Percentiles rank a stretch among this genome's conserved stretches.
Conservation (phyloP, 2,888 invertebrate genomes). For the Dione juno region DNA sequence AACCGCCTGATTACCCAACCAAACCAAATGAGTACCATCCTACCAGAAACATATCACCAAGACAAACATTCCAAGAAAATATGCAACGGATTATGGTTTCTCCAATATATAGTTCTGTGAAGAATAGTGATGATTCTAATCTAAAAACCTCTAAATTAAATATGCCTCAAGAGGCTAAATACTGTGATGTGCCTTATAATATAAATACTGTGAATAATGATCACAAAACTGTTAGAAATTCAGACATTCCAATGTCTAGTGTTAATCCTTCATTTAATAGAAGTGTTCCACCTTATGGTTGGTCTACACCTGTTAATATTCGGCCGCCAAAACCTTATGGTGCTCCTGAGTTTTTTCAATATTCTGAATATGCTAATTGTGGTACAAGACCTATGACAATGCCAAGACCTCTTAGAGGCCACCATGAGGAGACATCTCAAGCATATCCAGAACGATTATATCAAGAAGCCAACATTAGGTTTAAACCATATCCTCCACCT, state of each 20-base stretch:
- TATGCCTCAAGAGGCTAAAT: constrained; percentile 68
- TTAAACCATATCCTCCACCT: constrained; percentile 72
- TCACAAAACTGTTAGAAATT: constrained; percentile 67
- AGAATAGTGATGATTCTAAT: constrained; percentile 65
- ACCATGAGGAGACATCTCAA: constrained; percentile 66
- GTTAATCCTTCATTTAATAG: constrained; percentile 59
- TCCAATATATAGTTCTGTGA: constrained; percentile 66
- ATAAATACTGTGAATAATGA: constrained; percentile 68
- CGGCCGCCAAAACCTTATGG: constrained; percentile 63
- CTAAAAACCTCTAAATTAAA: constrained; percentile 67
- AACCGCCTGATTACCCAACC: constrained; percentile 70
- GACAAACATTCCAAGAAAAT: constrained; percentile 82
- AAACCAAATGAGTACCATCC: constrained; percentile 67
- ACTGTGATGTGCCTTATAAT: constrained; percentile 80
- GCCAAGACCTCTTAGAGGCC: constrained; percentile 60
- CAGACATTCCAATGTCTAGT: constrained; percentile 67
- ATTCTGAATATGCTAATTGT: constrained; percentile 69
- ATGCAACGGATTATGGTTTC: constrained; percentile 80
- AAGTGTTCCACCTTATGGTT: constrained; percentile 64
- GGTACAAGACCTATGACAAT: constrained; percentile 64
- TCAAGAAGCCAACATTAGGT: constrained; percentile 69
- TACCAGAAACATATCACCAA: constrained; percentile 78
- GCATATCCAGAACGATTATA: constrained; percentile 68
- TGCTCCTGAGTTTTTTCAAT: constrained; percentile 71
- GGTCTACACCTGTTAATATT: constrained; percentile 60